A percentile compares a stretch with the other conserved stretches of the same genome.
These are phyloP conservation scores for Vanacampus margaritifer DNA, from an alignment of 2,113 vertebrate genomes.

Conservation along the genomic window DNA sequence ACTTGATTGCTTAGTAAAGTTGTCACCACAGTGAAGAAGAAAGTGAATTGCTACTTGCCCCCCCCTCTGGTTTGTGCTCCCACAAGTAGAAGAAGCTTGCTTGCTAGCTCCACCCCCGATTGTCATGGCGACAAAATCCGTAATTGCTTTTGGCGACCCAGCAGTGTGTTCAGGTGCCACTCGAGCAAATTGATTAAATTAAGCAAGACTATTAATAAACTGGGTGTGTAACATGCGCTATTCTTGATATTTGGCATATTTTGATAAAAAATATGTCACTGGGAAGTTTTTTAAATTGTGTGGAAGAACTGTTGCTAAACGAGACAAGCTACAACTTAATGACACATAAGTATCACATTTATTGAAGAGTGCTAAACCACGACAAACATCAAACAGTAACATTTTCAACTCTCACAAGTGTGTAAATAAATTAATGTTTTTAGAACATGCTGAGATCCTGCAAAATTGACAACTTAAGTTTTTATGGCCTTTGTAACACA, in stretches of 20 bases:
- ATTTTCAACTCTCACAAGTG: neutral
- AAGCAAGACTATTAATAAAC: neutral
- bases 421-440: neutral
- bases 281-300: too few species aligned
- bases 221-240: neutral
- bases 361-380: neutral
- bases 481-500: neutral
- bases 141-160: too few species aligned
- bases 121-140: too few species aligned
- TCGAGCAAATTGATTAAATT: neutral
- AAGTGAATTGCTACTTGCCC: too few species aligned
- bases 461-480: neutral
- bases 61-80: too few species aligned
- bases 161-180: too few species aligned
- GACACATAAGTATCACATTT: neutral
- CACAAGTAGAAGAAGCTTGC: too few species aligned
- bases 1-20: too few species aligned
- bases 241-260: neutral
- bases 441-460: neutral
- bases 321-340: neutral
- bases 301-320: too few species aligned
- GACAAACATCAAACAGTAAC: neutral
- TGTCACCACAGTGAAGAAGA: too few species aligned
- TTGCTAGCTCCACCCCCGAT: too few species aligned
- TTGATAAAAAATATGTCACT: neutral